A percentile compares a stretch with the other conserved stretches of the same genome.
These are phyloP conservation scores for Clarias platycephalus DNA, from an alignment of 2,797 vertebrate species.

Conservation along the genomic window DNA sequence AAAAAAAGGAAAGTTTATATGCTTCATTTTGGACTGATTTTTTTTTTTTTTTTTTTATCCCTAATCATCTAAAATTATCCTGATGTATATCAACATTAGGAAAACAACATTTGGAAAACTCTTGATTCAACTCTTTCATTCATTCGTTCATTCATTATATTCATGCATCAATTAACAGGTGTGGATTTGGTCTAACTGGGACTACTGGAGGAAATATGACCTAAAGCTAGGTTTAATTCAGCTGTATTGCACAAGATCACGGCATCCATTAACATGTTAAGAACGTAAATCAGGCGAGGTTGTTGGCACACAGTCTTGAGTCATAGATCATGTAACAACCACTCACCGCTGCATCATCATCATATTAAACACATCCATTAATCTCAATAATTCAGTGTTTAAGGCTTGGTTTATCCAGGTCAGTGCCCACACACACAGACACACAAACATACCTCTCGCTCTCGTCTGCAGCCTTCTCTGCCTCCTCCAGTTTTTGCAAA, in stretches of 20 bases:
- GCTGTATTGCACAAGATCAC: neutral
- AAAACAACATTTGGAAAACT: no score
- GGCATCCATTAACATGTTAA: neutral
- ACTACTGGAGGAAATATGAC: neutral
- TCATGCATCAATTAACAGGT: neutral
- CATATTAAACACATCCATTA: neutral
- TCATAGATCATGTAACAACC: neutral
- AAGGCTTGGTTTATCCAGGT: neutral
- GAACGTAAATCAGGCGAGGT: neutral
- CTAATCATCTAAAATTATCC: no score
- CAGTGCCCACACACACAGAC: neutral
- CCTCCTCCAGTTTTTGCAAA: slow-evolving; percentile 86
- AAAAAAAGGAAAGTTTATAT: no score
- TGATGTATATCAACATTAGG: neutral
- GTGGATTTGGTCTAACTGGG: neutral
- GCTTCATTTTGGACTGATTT: no score
- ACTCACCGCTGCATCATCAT: neutral
- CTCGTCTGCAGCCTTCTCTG: slow-evolving; percentile 87
- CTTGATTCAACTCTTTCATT: neutral
- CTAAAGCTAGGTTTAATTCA: neutral
- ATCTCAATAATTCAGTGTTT: neutral
- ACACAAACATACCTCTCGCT: slow-evolving; percentile 80
- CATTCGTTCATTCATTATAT: neutral
- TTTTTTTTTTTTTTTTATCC: no score
- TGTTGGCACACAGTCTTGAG: neutral